Conservation (phyloP, 2,888 invertebrate species). For the Napeogenes inachia region DNA sequence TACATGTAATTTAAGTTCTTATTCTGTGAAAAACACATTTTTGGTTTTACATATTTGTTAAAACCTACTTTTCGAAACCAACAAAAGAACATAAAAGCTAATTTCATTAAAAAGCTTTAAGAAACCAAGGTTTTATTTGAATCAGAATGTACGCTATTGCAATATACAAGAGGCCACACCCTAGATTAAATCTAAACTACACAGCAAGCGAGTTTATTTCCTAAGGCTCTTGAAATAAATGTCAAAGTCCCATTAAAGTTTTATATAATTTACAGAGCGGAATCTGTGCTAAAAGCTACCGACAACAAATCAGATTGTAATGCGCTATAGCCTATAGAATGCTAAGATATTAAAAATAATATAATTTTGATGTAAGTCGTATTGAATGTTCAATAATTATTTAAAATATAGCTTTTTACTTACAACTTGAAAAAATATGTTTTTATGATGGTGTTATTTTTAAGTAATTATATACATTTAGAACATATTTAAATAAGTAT, state of each 20-base stretch:
- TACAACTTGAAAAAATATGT: too few species aligned
- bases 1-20: not conserved
- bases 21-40: not conserved
- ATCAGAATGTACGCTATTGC: slow-evolving; percentile 14
- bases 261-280: slow-evolving; percentile 15
- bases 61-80: not conserved
- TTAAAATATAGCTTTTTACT: not conserved
- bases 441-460: too few species aligned
- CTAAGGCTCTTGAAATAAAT: slow-evolving; percentile 9
- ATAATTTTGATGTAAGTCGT: not conserved
- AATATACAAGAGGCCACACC: slow-evolving; percentile 18
- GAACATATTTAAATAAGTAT: too few species aligned
- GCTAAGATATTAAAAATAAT: not conserved
- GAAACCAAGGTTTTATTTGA: not conserved
- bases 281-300: slow-evolving; percentile 14
- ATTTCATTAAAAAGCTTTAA: slow-evolving; percentile 2
- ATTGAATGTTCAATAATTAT: not conserved
- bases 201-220: slow-evolving; percentile 10
- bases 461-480: too few species aligned
- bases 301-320: slow-evolving; percentile 15
- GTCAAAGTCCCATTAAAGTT: slow-evolving; percentile 7
- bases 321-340: slow-evolving; percentile 2
- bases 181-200: slow-evolving; percentile 8
- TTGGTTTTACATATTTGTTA: too few species aligned
- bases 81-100: not conserved